These are phyloP conservation scores for Galeopsomyia nigrocyanea DNA, from an alignment of 2,888 invertebrate genomes.

Conservation along the genomic window DNA sequence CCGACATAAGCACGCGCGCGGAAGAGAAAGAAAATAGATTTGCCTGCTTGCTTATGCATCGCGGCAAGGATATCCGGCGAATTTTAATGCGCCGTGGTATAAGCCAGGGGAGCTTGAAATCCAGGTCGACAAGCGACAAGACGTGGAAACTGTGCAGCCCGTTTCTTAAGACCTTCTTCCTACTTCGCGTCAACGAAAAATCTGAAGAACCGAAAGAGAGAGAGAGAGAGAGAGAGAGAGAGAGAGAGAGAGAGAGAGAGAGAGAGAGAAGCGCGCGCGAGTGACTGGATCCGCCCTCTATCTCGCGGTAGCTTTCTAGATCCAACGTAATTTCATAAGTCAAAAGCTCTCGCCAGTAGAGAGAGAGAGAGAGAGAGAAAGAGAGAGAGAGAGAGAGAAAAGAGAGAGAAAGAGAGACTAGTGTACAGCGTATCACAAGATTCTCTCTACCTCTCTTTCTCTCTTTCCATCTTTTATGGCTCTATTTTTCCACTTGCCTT, in stretches of 20 bases:
- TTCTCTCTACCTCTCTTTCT: too few relatives aligned
- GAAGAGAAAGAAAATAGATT: constrained; percentile 11
- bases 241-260: constrained; percentile 17
- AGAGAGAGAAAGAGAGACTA: too few relatives aligned
- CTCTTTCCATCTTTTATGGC: constrained; percentile 18
- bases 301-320: constrained; percentile 27
- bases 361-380: too few relatives aligned
- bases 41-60: constrained; percentile 16
- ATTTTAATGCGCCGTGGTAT: constrained; percentile 28
- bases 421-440: too few relatives aligned
- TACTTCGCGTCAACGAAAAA: constrained; percentile 9
- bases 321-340: constrained; percentile 48
- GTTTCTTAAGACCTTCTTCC: constrained; percentile 19
- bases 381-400: too few relatives aligned
- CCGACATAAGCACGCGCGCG: too few relatives aligned
- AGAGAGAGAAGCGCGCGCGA: constrained; percentile 10
- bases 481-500: constrained; percentile 25
- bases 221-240: constrained; percentile 10
- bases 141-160: constrained; percentile 22
- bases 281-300: constrained; percentile 16
- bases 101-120: constrained; percentile 24
- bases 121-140: constrained; percentile 39
- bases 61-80: constrained; percentile 20
- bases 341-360: constrained; percentile 29
- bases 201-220: not conserved